These are phyloP conservation scores for Butorides virescens DNA, from an alignment of 2,113 vertebrate species.

Conservation along the genomic window DNA sequence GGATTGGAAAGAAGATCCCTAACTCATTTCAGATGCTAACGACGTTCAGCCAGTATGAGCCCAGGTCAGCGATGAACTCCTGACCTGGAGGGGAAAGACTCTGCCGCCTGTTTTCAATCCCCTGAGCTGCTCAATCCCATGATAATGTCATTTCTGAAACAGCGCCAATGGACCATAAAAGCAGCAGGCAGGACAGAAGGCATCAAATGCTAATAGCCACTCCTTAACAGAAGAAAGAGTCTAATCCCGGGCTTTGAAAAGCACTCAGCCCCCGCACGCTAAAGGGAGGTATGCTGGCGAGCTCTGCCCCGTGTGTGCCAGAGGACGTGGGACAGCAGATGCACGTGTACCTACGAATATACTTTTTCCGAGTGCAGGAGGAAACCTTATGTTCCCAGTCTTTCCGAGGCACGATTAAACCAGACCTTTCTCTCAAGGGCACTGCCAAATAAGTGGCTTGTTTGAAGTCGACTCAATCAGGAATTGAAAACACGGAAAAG, in stretches of 20 bases:
- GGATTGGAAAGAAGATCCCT: background rate
- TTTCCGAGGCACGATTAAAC: conserved; percentile 11
- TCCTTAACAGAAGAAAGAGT: conserved; percentile 30
- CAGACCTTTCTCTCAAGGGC: conserved; percentile 21
- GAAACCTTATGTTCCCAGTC: conserved; percentile 18
- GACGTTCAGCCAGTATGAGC: background rate
- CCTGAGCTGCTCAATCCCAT: conserved; percentile 30
- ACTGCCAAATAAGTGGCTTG: conserved; percentile 38
- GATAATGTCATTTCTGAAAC: conserved; percentile 62
- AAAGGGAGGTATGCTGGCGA: conserved; percentile 3
- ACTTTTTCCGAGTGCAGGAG: background rate
- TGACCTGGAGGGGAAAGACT: conserved; percentile 17
- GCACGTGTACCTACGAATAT: background rate
- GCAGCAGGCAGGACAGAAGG: conserved; percentile 61
- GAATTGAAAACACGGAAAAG: conserved; percentile 30
- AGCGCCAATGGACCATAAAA: conserved; percentile 52
- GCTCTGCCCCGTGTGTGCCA: background rate
- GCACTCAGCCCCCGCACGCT: conserved; percentile 8
- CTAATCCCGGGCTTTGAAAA: conserved; percentile 54
- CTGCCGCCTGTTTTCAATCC: background rate
- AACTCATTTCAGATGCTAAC: conserved; percentile 36
- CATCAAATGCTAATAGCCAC: conserved; percentile 54
- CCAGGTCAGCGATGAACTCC: conserved; percentile 27
- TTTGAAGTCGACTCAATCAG: conserved; percentile 40
- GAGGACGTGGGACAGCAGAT: conserved; percentile 21